Percentiles rank a stretch among this genome's conserved stretches.
These are phyloP conservation scores for Petrocephalus zakoni DNA, from an alignment of 2,113 vertebrate genomes.

Conservation along the genomic window DNA sequence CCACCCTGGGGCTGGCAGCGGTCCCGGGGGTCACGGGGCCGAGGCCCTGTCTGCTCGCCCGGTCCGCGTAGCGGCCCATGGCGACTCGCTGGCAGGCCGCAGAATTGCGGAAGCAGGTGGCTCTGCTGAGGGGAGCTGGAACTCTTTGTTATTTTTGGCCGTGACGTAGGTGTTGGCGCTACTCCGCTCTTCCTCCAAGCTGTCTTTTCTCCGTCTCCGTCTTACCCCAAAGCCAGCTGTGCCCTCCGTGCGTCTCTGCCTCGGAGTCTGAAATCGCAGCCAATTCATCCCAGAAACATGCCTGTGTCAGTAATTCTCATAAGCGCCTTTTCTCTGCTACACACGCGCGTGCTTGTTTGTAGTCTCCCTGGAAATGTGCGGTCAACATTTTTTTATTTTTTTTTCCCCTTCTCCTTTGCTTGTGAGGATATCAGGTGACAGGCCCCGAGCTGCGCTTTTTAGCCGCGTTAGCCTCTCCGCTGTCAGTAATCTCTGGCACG, in stretches of 20 bases:
- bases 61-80: constrained; percentile 4
- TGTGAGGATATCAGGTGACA: constrained; percentile 15
- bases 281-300: constrained; percentile 27
- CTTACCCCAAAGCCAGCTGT: constrained; percentile 1
- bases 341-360: constrained; percentile 16
- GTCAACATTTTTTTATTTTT: background rate
- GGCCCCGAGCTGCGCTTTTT: constrained; percentile 5
- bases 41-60: background rate
- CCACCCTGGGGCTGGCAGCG: too few species aligned
- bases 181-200: background rate
- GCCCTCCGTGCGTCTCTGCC: background rate
- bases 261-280: constrained; percentile 17
- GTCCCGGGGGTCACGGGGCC: background rate
- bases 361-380: background rate
- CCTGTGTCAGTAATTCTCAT: constrained; percentile 5
- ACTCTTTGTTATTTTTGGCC: constrained; percentile 1
- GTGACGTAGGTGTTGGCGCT: background rate
- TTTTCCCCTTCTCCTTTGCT: background rate
- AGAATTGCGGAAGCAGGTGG: constrained; percentile 36
- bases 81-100: constrained; percentile 27
- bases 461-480: background rate
- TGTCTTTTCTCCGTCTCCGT: background rate
- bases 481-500: background rate
- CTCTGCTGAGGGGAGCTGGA: constrained; percentile 22
- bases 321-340: constrained; percentile 14